phyloP scores from a whole-genome alignment of 2,113 vertebrate genomes.

The Danio rerio region GRCz12tu NC_133198.1:36112001-36112500 shows the following conservation, averaged over 20 bases:
- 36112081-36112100: neutral
- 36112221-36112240: conserved; percentile 78
- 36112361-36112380: conserved; percentile 56
- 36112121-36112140: conserved; percentile 41
- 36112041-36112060: neutral
- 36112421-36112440: neutral
- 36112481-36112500: no score
- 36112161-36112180: conserved; percentile 52
- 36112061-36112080: neutral
- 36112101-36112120: neutral
- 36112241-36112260: conserved; percentile 62
- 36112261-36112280: conserved; percentile 61
- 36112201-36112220: conserved; percentile 55
- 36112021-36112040: neutral
- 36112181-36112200: conserved; percentile 60
- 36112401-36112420: neutral
- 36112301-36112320: conserved; percentile 68
- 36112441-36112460: neutral
- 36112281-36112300: conserved; percentile 53
- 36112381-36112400: neutral
- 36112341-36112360: neutral
- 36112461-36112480: no score
- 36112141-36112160: conserved; percentile 47
- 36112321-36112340: conserved; percentile 57
- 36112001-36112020: conserved; percentile 30